A percentile compares a stretch with the other conserved stretches of the same genome.
These are phyloP conservation scores for Hoplostethus mediterraneus DNA, from an alignment of 2,797 vertebrate genomes.

Conservation along the genomic window DNA sequence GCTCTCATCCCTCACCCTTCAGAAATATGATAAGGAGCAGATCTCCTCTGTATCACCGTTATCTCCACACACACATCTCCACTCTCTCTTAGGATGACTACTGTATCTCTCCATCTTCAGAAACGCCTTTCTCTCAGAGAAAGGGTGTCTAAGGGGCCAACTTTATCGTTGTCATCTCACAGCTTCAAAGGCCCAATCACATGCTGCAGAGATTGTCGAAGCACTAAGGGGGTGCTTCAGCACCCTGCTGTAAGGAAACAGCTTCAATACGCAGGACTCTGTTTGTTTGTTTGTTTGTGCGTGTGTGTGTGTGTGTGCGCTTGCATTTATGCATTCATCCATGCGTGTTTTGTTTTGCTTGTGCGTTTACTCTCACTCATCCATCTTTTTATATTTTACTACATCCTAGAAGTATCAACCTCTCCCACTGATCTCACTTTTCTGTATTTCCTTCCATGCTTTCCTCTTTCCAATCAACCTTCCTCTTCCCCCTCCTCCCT, in stretches of 20 bases:
- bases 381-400: not conserved
- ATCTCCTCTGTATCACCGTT: slow-evolving; percentile 55
- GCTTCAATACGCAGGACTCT: not conserved
- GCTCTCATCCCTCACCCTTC: slow-evolving; percentile 52
- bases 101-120: slow-evolving; percentile 63
- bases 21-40: slow-evolving; percentile 63
- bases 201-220: slow-evolving; percentile 9
- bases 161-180: slow-evolving; percentile 51
- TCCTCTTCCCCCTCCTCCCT: not conserved
- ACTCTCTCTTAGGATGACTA: slow-evolving; percentile 40
- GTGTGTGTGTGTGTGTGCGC: slow-evolving; percentile 2
- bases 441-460: slow-evolving; percentile 12
- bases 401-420: not conserved
- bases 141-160: slow-evolving; percentile 38
- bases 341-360: not conserved
- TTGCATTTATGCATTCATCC: not conserved
- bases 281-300: not conserved
- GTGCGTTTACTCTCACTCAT: slow-evolving; percentile 4
- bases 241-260: not conserved
- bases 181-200: slow-evolving; percentile 52
- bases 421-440: slow-evolving; percentile 1
- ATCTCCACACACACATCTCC: slow-evolving; percentile 57
- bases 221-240: not conserved
- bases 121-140: slow-evolving; percentile 42
- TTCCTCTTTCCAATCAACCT: slow-evolving; percentile 23